Base-by-base conservation (phyloP, 2,888 invertebrate species). In the Lepidocyrtinus sp. region DNA sequence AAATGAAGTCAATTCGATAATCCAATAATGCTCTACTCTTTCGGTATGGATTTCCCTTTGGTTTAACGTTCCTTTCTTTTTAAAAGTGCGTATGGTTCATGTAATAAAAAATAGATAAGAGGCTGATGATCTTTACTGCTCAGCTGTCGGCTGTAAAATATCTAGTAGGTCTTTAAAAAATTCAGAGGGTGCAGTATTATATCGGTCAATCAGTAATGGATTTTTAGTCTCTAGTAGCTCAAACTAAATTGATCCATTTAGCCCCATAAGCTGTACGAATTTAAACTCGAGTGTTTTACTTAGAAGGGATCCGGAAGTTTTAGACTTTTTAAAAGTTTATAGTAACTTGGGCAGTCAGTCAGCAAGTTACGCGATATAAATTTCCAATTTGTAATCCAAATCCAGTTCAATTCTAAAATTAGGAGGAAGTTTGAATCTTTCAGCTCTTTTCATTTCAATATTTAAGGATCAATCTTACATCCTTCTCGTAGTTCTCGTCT, bases 371-470 rank as follows among this genome's bases (percentile, higher is more conserved):
- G 5, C 12, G 36, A 36, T 36, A 36, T 36, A 55, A 55, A n/a
- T 7, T 55, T 55, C n/a, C 9, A 55, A 3, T 55, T 55, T n/a
- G 17, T 9, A 55, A 3, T 55, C 17, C 55, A n/a, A 55, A 55
- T 55, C 55, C n/a, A n/a, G n/a, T n/a, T n/a, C n/a, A n/a, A n/a
- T n/a, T n/a, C n/a, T n/a, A 55, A 55, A 55, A 3, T 7, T n/a
- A 3, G 55, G 17, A n/a, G 9, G 55, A 55, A 15, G 9, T 2
- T n/a, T 7, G 55, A n/a, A n/a, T n/a, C 17, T 55, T 55, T 55
- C 55, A 3, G 55, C 25, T 25, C 55, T 19, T 46, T 67, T n/a
- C n/a, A n/a, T n/a, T n/a, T 46, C 68, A 50, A 69, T 22, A 69
- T 24, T 69, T 65, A n/a, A n/a, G 15, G 55, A 55, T 25, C 5